Base-by-base conservation (phyloP, 2,113 vertebrate genomes). In the Lipotes vexillifer region DNA sequence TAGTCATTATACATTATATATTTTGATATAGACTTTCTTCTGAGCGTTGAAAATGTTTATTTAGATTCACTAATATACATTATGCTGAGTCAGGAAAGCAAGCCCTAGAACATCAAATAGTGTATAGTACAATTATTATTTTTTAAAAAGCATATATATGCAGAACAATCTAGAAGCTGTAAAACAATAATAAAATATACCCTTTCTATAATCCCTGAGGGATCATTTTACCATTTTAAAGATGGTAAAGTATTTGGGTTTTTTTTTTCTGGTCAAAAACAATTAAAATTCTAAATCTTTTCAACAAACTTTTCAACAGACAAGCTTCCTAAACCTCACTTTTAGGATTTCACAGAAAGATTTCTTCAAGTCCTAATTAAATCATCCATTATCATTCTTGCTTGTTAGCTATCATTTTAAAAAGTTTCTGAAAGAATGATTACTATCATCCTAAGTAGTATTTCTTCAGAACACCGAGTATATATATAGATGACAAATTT, bases 221-320 rank as follows among this genome's bases (percentile, higher is more conserved):
- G 44, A 87, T 66, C 84, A 57, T 80, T 80, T 69, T 89, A 63
- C 46, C 44, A 87, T 86, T 93, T 89, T 89, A 92, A 93, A 92
- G 36, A 89, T 52, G 20, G 38, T 31, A 52, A 91, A 85, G 18
- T 36, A 74, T 84, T 95, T 81, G 94, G 59, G 6, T 31, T 52
- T 80, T n/a, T 44, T 83, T 81, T 91, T 93, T 36, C 25, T 66
- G 65, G 68, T 89, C 66, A 90, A 88, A 87, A 96, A 69, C 12
- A 90, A 92, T 87, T 52, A 89, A 88, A 96, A 92, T 96, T 80
- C 66, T 87, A 84, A 89, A 90, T 72, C 33, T 85, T 63, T 94
- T 80, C 52, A 52, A 52, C 52, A 92, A 94, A 69, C 6, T 66
- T 95, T 84, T 66, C 33, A 36, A 6, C 14, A 78, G 82, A 69